Evolutionary conservation across 2,888 invertebrate species (phyloP).

Genomic region (Podotricha telesiphe): DNA sequence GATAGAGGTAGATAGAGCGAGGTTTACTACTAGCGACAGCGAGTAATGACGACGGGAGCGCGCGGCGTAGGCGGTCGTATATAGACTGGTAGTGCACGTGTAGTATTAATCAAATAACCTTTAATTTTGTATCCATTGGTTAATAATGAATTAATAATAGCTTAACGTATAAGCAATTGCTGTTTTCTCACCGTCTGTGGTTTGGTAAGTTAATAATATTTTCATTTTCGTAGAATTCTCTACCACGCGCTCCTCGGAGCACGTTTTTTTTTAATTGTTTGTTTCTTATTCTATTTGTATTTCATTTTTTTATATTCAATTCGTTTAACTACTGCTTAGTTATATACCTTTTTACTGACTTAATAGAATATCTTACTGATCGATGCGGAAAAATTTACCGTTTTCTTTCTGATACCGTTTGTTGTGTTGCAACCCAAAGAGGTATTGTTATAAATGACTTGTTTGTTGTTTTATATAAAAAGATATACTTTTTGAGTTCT

Average conservation of each 20-base stretch:
- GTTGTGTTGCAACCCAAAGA: not conserved
- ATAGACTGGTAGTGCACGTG: conserved; percentile 38
- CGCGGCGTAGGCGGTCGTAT: conserved; percentile 33
- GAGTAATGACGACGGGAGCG: conserved; percentile 24
- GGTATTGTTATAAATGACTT: not conserved
- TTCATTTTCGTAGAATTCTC: conserved; percentile 2
- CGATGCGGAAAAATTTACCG: conserved; percentile 23
- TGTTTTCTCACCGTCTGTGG: conserved; percentile 9
- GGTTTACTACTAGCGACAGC: not conserved
- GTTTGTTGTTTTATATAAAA: too few relatives aligned
- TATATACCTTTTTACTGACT: not conserved
- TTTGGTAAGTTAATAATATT: conserved; percentile 29
- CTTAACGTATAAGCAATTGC: conserved; percentile 12
- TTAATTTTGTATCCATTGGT: conserved; percentile 23
- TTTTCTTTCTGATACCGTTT: conserved; percentile 34
- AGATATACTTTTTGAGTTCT: too few relatives aligned
- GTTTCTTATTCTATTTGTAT: conserved; percentile 5
- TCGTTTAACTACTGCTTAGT: not conserved
- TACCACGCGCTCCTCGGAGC: conserved; percentile 33
- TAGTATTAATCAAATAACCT: conserved; percentile 35
- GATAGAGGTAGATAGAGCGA: conserved; percentile 2
- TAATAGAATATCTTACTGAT: not conserved
- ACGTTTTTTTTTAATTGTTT: conserved; percentile 28
- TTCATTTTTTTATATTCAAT: not conserved
- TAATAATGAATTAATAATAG: conserved; percentile 32